Percentiles rank a stretch among this genome's conserved stretches.
Conservation (phyloP, 2,797 vertebrate species). For the Petrocephalus schoutedeni region DNA sequence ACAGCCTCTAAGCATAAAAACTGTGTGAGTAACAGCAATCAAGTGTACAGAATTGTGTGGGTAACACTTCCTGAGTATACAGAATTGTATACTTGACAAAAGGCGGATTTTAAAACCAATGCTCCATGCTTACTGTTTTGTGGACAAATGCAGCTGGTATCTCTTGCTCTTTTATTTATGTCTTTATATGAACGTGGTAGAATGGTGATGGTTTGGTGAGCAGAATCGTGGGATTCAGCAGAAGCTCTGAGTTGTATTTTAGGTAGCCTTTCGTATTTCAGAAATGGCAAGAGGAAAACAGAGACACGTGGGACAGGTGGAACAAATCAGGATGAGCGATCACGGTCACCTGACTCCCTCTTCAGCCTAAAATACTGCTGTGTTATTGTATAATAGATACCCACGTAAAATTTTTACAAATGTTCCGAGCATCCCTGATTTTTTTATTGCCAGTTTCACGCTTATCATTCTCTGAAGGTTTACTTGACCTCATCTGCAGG, state of each 20-base stretch:
- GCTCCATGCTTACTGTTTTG: not conserved
- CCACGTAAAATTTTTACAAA: not conserved
- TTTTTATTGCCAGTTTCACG: not conserved
- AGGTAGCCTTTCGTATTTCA: not conserved
- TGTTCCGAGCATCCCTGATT: not conserved
- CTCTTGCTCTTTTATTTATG: no score
- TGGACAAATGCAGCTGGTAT: not conserved
- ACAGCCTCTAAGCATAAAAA: not conserved
- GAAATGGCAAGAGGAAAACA: not conserved
- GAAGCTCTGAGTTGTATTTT: not conserved
- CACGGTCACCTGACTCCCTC: not conserved
- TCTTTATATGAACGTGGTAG: not conserved
- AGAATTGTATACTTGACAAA: not conserved
- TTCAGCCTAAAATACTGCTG: not conserved
- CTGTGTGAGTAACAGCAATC: not conserved
- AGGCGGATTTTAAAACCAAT: not conserved
- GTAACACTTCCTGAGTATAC: not conserved
- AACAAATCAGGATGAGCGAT: not conserved
- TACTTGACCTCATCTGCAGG: not conserved
- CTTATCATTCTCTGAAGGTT: not conserved
- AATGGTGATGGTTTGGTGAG: not conserved
- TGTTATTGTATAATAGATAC: not conserved
- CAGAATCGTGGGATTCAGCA: not conserved
- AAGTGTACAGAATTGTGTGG: not conserved
- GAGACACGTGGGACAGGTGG: not conserved